A percentile compares a stretch with the other conserved stretches of the same genome.
phyloP scores from a whole-genome alignment of 2,888 invertebrate genomes.

The Acanthosepion pharaonis region DNA sequence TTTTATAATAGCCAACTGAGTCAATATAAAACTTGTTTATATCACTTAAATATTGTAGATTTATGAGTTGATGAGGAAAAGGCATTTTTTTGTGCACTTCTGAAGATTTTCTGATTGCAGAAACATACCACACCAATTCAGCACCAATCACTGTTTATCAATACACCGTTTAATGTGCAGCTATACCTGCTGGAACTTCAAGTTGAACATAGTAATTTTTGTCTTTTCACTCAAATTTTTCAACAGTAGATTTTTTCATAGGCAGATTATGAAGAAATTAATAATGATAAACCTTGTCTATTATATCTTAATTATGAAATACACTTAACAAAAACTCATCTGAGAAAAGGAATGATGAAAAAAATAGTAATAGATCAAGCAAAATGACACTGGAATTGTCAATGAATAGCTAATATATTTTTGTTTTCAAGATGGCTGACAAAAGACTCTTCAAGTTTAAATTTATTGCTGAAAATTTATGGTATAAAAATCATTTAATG shows the following conservation, averaged over 20 bases:
- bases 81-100: not conserved
- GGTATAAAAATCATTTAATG: not conserved
- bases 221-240: not conserved
- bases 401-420: not conserved
- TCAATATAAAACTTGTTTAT: not conserved
- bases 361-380: not conserved
- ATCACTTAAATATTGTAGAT: not conserved
- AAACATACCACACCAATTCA: not conserved
- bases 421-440: slow-evolving; percentile 12
- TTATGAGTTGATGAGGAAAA: not conserved
- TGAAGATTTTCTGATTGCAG: not conserved
- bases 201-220: not conserved
- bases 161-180: not conserved
- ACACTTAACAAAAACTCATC: not conserved
- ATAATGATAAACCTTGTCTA: not conserved
- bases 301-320: not conserved
- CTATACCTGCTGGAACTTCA: not conserved
- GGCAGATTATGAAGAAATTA: not conserved
- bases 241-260: not conserved
- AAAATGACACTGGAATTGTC: slow-evolving; percentile 4
- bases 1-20: not conserved
- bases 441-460: not conserved
- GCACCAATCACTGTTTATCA: not conserved
- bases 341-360: not conserved
- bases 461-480: not conserved